Evolutionary conservation across 2,888 invertebrate genomes (phyloP).

Genomic region (Eilema caniola): DNA sequence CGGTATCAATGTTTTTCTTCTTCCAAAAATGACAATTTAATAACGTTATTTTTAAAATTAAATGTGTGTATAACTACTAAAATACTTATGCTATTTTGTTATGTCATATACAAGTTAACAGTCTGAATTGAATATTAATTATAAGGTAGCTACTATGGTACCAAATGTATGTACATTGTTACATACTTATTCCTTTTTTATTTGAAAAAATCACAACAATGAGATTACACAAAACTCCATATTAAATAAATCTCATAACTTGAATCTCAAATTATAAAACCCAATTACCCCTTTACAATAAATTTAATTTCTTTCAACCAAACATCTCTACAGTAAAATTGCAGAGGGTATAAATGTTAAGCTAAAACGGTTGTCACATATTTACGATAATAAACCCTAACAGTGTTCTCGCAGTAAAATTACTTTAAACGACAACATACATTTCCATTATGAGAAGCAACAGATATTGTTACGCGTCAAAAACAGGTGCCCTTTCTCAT

Average conservation of each 20-base stretch:
- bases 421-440: constrained; percentile 37
- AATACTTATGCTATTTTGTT: too few relatives aligned
- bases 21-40: too few relatives aligned
- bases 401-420: constrained; percentile 33
- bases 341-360: constrained; percentile 14
- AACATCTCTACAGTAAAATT: constrained; percentile 27
- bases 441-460: constrained; percentile 46
- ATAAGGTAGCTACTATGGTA: too few relatives aligned
- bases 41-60: too few relatives aligned
- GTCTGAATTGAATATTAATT: too few relatives aligned
- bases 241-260: not conserved
- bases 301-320: constrained; percentile 12
- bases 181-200: not conserved
- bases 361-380: constrained; percentile 31
- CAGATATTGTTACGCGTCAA: constrained; percentile 48
- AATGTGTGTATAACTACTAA: too few relatives aligned
- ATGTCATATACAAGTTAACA: too few relatives aligned
- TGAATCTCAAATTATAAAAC: not conserved
- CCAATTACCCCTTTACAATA: constrained; percentile 18
- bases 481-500: constrained; percentile 42
- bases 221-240: not conserved
- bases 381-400: constrained; percentile 34
- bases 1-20: too few relatives aligned
- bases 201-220: not conserved
- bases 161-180: too few relatives aligned